Conservation (phyloP, 2,888 invertebrate species). For the Tricholauxania praeusta region DNA sequence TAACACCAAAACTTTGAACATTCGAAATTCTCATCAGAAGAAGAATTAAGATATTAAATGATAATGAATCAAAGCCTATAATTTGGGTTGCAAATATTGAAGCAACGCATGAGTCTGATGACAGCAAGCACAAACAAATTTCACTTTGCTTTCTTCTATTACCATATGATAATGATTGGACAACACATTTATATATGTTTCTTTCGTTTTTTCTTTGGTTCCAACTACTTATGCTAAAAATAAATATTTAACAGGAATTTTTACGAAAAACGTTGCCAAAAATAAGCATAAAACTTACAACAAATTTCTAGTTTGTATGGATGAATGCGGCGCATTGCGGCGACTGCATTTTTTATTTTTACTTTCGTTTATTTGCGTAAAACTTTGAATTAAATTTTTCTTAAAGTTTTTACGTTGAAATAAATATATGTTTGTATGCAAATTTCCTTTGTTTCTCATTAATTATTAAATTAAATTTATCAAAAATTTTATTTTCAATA, state of each 20-base stretch:
- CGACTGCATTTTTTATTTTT: slow-evolving; percentile 39
- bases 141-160: too few species aligned
- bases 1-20: too few species aligned
- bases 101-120: too few species aligned
- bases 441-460: slow-evolving; percentile 48
- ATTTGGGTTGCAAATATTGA: too few species aligned
- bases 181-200: too few species aligned
- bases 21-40: too few species aligned
- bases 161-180: too few species aligned
- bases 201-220: too few species aligned
- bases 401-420: slow-evolving; percentile 24
- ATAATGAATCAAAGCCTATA: too few species aligned
- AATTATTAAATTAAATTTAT: slow-evolving; percentile 47
- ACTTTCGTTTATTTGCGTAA: slow-evolving; percentile 35
- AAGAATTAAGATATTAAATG: too few species aligned
- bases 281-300: slow-evolving; percentile 31
- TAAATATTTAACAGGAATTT: neutral
- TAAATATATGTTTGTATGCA: slow-evolving; percentile 39
- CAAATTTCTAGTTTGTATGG: slow-evolving; percentile 48
- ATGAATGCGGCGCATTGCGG: slow-evolving; percentile 53
- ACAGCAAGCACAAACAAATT: too few species aligned
- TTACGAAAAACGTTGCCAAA: slow-evolving; percentile 20
- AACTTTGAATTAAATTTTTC: slow-evolving; percentile 22
- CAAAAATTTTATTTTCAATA: slow-evolving; percentile 29
- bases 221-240: too few species aligned